Percentiles rank a stretch among this genome's conserved stretches.
These are phyloP conservation scores for Heterohyrax brucei DNA, from an alignment of 2,797 vertebrate genomes.

Conservation along the genomic window DNA sequence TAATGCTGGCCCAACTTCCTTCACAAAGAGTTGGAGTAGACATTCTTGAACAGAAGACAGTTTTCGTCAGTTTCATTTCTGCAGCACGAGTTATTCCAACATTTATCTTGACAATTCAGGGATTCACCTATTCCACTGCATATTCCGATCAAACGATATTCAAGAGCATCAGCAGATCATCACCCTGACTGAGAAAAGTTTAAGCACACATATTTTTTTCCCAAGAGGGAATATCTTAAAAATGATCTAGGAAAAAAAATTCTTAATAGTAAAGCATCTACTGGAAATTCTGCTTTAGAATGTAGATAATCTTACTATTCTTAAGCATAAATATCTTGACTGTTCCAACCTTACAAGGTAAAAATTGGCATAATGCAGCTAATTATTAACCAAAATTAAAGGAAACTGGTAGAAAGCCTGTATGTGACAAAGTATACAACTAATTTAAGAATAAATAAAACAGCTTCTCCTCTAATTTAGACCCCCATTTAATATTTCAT, in stretches of 20 bases:
- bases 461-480: constrained; percentile 38
- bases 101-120: constrained; percentile 82
- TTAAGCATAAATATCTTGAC: neutral
- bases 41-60: constrained; percentile 78
- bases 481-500: constrained; percentile 52
- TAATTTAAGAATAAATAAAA: constrained; percentile 51
- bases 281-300: constrained; percentile 70
- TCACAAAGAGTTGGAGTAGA: constrained; percentile 75
- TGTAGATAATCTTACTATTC: constrained; percentile 42
- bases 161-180: constrained; percentile 85
- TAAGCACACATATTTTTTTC: constrained; percentile 87
- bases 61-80: constrained; percentile 75
- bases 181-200: constrained; percentile 88
- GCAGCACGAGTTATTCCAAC: constrained; percentile 80
- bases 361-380: constrained; percentile 39
- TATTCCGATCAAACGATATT: constrained; percentile 83
- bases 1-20: constrained; percentile 78
- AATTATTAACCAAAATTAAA: constrained; percentile 66
- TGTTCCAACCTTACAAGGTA: neutral
- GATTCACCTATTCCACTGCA: constrained; percentile 85
- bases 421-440: constrained; percentile 34
- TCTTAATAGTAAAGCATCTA: constrained; percentile 78
- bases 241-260: constrained; percentile 80
- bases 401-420: constrained; percentile 36
- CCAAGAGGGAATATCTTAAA: constrained; percentile 85